These are phyloP conservation scores for Syrrhaptes paradoxus DNA, from an alignment of 2,113 vertebrate genomes.

Conservation along the genomic window DNA sequence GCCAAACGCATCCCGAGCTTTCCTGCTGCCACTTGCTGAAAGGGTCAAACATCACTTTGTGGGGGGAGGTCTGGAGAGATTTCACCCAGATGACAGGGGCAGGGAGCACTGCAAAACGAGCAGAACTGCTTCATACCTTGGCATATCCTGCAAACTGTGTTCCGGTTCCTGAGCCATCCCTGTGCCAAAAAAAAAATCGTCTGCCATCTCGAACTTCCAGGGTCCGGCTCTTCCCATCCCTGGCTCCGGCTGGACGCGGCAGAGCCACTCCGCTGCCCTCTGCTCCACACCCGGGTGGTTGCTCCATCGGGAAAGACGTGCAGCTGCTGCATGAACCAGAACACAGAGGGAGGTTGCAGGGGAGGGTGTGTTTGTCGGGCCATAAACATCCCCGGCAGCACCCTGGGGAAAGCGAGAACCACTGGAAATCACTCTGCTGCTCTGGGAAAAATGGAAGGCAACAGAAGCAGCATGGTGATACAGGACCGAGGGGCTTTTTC, in stretches of 20 bases:
- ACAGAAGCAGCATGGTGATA: accelerated
- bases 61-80: too few relatives aligned
- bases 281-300: background rate
- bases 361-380: background rate
- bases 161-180: too few relatives aligned
- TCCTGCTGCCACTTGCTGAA: background rate
- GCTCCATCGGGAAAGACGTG: background rate
- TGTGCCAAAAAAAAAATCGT: accelerated
- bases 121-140: accelerated
- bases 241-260: accelerated
- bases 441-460: background rate
- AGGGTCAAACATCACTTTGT: background rate
- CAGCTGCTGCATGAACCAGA: background rate
- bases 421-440: background rate
- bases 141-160: accelerated
- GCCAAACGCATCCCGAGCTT: background rate
- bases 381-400: background rate
- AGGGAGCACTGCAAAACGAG: background rate
- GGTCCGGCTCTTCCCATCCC: background rate
- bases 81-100: accelerated
- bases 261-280: background rate
- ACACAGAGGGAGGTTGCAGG: background rate
- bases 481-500: accelerated
- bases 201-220: accelerated
- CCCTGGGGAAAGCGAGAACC: background rate